A percentile compares a stretch with the other conserved stretches of the same genome.
Conservation (phyloP, 2,113 vertebrate genomes). For the Myanophis thanlyinensis region DNA sequence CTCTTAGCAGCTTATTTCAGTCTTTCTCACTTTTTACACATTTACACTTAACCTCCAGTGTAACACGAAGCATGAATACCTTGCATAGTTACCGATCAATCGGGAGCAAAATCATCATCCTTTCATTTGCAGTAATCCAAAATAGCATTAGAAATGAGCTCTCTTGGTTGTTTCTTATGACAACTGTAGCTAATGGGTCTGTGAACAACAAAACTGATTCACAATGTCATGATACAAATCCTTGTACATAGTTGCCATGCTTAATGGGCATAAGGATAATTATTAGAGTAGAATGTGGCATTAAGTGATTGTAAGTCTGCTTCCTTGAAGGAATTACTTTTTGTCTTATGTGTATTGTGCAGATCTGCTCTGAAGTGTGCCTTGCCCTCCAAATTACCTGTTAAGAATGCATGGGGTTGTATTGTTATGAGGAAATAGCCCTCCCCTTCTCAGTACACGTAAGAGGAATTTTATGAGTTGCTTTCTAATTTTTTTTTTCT, state of each 20-base stretch:
- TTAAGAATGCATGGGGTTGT: not conserved
- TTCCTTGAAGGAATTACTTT: not conserved
- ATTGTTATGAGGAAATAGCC: not conserved
- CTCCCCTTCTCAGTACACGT: not conserved
- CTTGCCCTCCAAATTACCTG: not conserved
- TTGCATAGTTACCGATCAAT: not conserved
- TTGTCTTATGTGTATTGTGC: not conserved
- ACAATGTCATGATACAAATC: not conserved
- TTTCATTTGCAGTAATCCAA: not conserved
- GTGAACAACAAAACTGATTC: not conserved
- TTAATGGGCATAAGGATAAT: not conserved
- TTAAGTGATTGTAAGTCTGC: not conserved
- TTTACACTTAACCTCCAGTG: not conserved
- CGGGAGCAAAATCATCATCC: not conserved
- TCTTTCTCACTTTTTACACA: not conserved
- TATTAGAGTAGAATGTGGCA: not conserved
- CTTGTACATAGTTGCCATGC: not conserved
- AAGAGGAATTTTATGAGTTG: not conserved
- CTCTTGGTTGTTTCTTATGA: not conserved
- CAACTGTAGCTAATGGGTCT: not conserved
- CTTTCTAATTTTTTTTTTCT: not conserved
- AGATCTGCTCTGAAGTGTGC: not conserved
- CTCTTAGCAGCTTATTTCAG: not conserved
- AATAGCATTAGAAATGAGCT: not conserved
- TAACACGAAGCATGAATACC: not conserved